Percentiles rank a stretch among this genome's conserved stretches.
Evolutionary conservation across 2,888 invertebrate genomes (phyloP).

Genomic region (Vannuccia rotundouncinata): DNA sequence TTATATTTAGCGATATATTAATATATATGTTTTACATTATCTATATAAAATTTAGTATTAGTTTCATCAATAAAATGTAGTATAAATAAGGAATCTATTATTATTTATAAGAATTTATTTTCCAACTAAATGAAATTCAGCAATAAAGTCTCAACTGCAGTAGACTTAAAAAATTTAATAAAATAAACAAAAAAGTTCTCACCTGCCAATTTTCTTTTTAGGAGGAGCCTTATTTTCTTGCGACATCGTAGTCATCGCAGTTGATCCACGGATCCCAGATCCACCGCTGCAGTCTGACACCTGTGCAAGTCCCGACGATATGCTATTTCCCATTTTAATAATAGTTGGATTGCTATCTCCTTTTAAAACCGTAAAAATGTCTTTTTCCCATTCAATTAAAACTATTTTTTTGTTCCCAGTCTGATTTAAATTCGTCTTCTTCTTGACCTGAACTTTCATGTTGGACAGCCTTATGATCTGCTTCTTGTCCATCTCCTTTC

Average conservation of each 20-base stretch:
- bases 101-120: background rate
- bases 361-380: background rate
- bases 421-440: background rate
- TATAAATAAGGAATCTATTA: background rate
- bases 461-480: conserved; percentile 4
- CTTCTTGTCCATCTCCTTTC: conserved; percentile 11
- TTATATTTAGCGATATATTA: background rate
- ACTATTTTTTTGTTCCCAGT: background rate
- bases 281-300: background rate
- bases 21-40: background rate
- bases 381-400: conserved; percentile 5
- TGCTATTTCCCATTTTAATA: background rate
- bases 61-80: background rate
- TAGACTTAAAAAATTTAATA: background rate
- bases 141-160: background rate
- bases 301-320: background rate
- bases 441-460: conserved; percentile 1
- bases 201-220: background rate
- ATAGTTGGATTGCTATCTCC: conserved; percentile 9
- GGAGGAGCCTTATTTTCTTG: background rate
- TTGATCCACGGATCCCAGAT: background rate
- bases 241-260: background rate
- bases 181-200: too few species aligned
- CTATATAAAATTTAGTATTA: background rate
- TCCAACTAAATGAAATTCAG: background rate